Conservation (phyloP, 1,140 invertebrate genomes). For the Radopholus similis region DNA sequence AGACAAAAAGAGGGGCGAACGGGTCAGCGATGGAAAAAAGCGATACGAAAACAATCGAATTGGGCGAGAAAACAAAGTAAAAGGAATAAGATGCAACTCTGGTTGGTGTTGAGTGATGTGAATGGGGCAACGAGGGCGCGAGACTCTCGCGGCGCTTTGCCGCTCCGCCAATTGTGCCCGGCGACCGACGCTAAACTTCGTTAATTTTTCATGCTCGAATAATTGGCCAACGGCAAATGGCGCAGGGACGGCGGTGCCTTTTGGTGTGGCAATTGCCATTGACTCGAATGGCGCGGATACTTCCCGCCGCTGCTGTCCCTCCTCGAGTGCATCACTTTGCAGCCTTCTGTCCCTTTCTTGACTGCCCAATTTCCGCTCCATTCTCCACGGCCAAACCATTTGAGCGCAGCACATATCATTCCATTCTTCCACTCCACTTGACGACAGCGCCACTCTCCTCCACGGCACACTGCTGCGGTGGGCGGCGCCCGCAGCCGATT, state of each 20-base stretch:
- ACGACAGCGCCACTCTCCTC: constrained; percentile 12
- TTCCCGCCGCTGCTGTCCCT: background rate
- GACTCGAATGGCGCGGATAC: background rate
- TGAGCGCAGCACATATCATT: background rate
- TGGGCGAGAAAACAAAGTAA: too few relatives aligned
- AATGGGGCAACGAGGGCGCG: too few relatives aligned
- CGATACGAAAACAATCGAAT: too few relatives aligned
- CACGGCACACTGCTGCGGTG: background rate
- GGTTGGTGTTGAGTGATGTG: too few relatives aligned
- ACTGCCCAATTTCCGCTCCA: background rate
- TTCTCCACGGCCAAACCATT: background rate
- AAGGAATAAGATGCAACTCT: too few relatives aligned
- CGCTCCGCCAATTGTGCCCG: too few relatives aligned
- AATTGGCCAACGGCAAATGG: constrained; percentile 3
- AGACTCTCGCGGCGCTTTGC: too few relatives aligned
- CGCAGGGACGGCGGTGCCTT: background rate
- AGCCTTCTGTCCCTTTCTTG: background rate
- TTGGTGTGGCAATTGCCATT: background rate
- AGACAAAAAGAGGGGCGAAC: too few relatives aligned
- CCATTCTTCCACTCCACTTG: constrained; percentile 17
- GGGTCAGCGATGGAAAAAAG: too few relatives aligned
- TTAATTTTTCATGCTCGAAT: constrained; percentile 24
- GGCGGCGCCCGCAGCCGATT: constrained; percentile 3
- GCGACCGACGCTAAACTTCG: constrained; percentile 16
- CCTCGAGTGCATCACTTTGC: background rate